Conservation (phyloP, 2,113 vertebrate species). For the Okapia johnstoni region DNA sequence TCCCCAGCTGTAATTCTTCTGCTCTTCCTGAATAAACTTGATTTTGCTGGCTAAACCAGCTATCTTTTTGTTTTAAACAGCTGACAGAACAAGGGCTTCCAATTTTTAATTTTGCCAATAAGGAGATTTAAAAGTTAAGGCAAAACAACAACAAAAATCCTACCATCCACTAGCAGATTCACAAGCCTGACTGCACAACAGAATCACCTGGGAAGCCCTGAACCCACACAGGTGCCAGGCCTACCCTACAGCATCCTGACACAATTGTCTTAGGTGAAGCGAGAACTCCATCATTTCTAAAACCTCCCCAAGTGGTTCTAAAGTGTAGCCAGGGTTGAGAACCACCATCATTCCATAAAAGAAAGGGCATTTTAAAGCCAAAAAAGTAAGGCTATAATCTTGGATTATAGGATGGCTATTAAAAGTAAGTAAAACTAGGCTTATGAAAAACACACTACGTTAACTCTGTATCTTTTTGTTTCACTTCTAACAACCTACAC, state of each 20-base stretch:
- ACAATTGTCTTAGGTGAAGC: neutral
- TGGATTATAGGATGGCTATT: neutral
- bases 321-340: neutral
- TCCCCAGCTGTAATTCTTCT: neutral
- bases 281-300: neutral
- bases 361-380: slow-evolving; percentile 8
- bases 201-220: neutral
- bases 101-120: neutral
- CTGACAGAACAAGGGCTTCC: neutral
- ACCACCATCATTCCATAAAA: neutral
- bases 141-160: neutral
- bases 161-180: neutral
- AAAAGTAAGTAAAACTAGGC: slow-evolving; percentile 5
- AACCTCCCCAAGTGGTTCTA: neutral
- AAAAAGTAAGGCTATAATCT: neutral
- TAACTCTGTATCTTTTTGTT: neutral
- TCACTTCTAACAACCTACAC: neutral
- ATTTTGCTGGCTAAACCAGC: neutral
- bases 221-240: neutral
- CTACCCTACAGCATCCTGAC: neutral
- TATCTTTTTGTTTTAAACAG: neutral
- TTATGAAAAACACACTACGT: neutral
- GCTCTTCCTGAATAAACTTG: neutral
- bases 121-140: neutral
- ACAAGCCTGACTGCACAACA: neutral